phyloP scores from a whole-genome alignment of 1,140 invertebrate genomes.

The Pachypsylla venusta region DNA sequence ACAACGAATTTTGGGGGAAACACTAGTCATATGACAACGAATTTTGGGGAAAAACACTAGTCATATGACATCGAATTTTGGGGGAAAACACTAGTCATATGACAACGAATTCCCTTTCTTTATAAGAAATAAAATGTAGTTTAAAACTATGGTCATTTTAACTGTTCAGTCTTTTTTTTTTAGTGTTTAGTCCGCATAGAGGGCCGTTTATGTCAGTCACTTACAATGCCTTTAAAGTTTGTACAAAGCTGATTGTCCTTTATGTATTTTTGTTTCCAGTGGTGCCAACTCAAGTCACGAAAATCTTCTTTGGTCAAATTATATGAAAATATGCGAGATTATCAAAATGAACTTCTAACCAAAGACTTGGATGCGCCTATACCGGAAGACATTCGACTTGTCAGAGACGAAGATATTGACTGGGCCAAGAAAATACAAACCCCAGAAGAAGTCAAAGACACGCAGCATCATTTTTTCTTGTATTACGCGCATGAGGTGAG shows the following conservation, averaged over 20 bases:
- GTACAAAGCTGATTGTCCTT: constrained; percentile 1
- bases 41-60: no score
- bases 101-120: no score
- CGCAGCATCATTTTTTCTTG: constrained; percentile 82
- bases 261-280: constrained; percentile 36
- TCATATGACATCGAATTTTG: no score
- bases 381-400: constrained; percentile 61
- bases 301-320: constrained; percentile 69
- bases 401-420: constrained; percentile 78
- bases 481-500: constrained; percentile 66
- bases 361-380: constrained; percentile 68
- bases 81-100: no score
- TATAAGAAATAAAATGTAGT: no score
- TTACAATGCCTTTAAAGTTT: not conserved
- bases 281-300: constrained; percentile 80
- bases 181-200: not conserved
- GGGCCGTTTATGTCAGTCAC: not conserved
- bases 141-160: no score
- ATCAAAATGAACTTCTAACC: constrained; percentile 65
- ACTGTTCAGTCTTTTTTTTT: not conserved
- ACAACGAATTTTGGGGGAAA: no score
- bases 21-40: no score
- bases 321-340: constrained; percentile 79
- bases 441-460: constrained; percentile 79
- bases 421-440: constrained; percentile 64